Conservation (phyloP, 2,113 vertebrate genomes). For the Phalacrocorax pelagicus region DNA sequence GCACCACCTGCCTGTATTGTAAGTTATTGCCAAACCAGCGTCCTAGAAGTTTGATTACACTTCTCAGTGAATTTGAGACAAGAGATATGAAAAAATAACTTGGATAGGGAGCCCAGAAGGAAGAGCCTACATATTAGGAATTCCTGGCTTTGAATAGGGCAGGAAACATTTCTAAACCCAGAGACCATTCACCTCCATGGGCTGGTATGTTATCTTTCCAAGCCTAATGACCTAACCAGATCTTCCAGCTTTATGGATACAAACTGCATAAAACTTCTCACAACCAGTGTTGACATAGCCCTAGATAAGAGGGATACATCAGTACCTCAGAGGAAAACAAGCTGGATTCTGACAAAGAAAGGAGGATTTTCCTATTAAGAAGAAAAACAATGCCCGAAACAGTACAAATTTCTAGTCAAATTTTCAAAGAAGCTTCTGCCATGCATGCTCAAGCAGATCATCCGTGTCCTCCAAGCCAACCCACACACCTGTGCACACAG, state of each 20-base stretch:
- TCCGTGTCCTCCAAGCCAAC: slow-evolving; percentile 9
- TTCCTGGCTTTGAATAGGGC: not conserved
- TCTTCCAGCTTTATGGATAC: not conserved
- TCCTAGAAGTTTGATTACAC: not conserved
- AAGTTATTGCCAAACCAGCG: not conserved
- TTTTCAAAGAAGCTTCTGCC: slow-evolving; percentile 46
- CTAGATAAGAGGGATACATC: not conserved
- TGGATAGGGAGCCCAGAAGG: not conserved
- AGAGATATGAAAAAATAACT: not conserved
- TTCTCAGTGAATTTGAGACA: not conserved
- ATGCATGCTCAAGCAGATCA: slow-evolving; percentile 38
- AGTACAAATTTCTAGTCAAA: not conserved
- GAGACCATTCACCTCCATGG: not conserved
- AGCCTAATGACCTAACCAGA: not conserved
- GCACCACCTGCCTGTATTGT: not conserved
- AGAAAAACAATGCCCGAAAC: not conserved
- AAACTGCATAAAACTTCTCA: not conserved
- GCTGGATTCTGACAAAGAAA: not conserved
- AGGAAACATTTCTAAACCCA: not conserved
- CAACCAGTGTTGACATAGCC: not conserved
- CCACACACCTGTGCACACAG: not conserved
- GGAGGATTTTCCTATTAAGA: not conserved
- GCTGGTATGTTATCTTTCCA: not conserved
- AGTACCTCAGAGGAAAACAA: not conserved
- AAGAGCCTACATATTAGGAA: not conserved